These are phyloP conservation scores for Bombus confusus DNA, from an alignment of 1,140 invertebrate species.

Conservation along the genomic window DNA sequence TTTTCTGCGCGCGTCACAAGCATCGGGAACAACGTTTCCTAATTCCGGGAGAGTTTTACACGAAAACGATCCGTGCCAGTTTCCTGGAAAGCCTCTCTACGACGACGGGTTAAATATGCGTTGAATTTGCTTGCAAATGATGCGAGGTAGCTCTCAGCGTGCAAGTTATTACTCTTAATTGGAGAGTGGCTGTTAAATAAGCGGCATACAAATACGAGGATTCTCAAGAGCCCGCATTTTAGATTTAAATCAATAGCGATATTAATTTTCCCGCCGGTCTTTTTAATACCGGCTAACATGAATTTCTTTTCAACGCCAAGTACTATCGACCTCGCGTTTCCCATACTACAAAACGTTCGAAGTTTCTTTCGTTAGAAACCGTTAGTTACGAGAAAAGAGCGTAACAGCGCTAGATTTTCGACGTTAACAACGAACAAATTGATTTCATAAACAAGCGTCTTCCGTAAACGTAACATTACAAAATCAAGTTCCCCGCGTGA, in stretches of 20 bases:
- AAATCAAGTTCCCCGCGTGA: not conserved
- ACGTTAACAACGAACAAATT: not conserved
- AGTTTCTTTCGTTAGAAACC: too few relatives aligned
- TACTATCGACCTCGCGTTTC: not conserved
- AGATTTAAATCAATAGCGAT: not conserved
- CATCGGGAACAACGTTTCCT: slow-evolving; percentile 6
- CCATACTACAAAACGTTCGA: too few relatives aligned
- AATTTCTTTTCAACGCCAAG: not conserved
- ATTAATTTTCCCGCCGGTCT: not conserved
- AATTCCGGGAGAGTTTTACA: slow-evolving; percentile 43
- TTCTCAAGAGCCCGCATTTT: not conserved
- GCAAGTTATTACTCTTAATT: not conserved
- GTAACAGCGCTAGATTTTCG: too few relatives aligned
- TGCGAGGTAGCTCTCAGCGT: not conserved
- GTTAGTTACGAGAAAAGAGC: too few relatives aligned
- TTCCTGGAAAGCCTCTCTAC: slow-evolving; percentile 3
- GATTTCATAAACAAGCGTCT: not conserved
- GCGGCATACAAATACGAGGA: not conserved
- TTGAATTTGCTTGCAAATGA: slow-evolving; percentile 28
- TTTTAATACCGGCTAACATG: not conserved
- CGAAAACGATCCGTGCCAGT: not conserved
- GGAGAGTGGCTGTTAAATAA: slow-evolving; percentile 4
- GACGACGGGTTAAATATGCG: slow-evolving; percentile 10
- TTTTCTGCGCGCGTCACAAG: slow-evolving; percentile 7
- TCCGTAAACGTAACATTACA: not conserved